Percentiles rank a stretch among this genome's conserved stretches.
Evolutionary conservation across 2,888 invertebrate genomes (phyloP).

Genomic region (Lottia gigantea): DNA sequence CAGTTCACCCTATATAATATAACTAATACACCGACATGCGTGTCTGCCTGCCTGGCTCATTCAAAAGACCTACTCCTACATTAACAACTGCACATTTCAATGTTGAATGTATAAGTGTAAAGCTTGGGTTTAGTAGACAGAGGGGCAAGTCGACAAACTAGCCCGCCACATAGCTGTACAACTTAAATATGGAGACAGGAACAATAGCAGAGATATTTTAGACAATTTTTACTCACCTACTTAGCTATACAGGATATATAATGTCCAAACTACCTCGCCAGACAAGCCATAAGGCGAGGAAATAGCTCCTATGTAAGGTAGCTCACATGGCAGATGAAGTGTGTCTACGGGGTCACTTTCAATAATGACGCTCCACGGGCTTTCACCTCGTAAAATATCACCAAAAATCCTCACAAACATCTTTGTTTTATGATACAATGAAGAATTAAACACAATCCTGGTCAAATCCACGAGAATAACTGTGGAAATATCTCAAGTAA

Average conservation of each 20-base stretch:
- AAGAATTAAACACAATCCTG: too few species aligned
- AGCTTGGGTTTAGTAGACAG: background rate
- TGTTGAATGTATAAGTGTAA: background rate
- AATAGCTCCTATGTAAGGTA: background rate
- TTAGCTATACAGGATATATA: too few species aligned
- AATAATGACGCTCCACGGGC: background rate
- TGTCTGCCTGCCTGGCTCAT: conserved; percentile 12
- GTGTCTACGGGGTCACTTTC: conserved; percentile 6
- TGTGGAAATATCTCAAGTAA: too few species aligned
- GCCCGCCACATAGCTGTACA: background rate
- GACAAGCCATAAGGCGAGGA: too few species aligned
- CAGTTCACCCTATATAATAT: too few species aligned
- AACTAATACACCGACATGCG: background rate
- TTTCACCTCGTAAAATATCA: background rate
- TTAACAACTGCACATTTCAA: background rate
- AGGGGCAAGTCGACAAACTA: background rate
- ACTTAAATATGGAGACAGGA: too few species aligned
- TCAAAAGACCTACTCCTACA: conserved; percentile 10
- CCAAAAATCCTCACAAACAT: conserved; percentile 3
- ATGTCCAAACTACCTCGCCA: too few species aligned
- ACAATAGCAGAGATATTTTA: too few species aligned
- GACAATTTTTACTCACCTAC: too few species aligned
- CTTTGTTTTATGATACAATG: background rate
- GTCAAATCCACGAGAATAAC: too few species aligned
- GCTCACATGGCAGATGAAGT: background rate